Evolutionary conservation across 1,140 invertebrate genomes (phyloP).

Genomic region (Plodia interpunctella): DNA sequence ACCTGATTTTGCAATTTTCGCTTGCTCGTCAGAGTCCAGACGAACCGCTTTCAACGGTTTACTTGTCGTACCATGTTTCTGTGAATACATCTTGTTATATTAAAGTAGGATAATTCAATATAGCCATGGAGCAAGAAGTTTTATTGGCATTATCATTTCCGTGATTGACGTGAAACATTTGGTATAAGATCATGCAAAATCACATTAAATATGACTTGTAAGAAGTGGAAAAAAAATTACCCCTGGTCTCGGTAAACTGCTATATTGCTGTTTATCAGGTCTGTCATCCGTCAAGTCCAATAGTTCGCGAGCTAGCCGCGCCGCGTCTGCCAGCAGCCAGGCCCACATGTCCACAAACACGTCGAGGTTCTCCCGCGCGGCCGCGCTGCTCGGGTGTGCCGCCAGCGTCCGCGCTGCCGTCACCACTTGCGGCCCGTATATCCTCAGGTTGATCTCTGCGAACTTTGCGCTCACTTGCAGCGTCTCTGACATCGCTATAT

Average conservation of each 20-base stretch:
- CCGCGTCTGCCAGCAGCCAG: conserved; percentile 92
- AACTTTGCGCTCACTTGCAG: conserved; percentile 97
- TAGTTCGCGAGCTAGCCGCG: conserved; percentile 91
- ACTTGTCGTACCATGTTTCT: conserved; percentile 98
- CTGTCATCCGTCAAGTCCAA: conserved; percentile 86
- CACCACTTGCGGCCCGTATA: conserved; percentile 96
- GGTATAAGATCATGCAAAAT: too few species aligned
- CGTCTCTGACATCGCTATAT: conserved; percentile 95
- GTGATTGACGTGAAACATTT: too few species aligned
- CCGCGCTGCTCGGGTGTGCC: conserved; percentile 94
- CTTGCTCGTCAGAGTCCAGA: conserved; percentile 96
- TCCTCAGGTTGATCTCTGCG: conserved; percentile 94
- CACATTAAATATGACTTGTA: too few species aligned
- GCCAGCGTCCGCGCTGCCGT: conserved; percentile 95
- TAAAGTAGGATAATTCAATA: too few species aligned
- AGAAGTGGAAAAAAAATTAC: conserved; percentile 75
- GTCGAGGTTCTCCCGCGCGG: conserved; percentile 97
- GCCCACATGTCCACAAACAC: conserved; percentile 99
- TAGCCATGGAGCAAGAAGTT: too few species aligned
- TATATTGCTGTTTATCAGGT: conserved; percentile 94
- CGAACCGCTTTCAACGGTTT: conserved; percentile 95
- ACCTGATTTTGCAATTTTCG: conserved; percentile 97
- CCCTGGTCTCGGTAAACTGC: conserved; percentile 95
- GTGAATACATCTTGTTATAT: conserved; percentile 17
- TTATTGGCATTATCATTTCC: too few species aligned